These are phyloP conservation scores for Notospermus geniculatus DNA, from an alignment of 1,140 invertebrate genomes.

Conservation along the genomic window DNA sequence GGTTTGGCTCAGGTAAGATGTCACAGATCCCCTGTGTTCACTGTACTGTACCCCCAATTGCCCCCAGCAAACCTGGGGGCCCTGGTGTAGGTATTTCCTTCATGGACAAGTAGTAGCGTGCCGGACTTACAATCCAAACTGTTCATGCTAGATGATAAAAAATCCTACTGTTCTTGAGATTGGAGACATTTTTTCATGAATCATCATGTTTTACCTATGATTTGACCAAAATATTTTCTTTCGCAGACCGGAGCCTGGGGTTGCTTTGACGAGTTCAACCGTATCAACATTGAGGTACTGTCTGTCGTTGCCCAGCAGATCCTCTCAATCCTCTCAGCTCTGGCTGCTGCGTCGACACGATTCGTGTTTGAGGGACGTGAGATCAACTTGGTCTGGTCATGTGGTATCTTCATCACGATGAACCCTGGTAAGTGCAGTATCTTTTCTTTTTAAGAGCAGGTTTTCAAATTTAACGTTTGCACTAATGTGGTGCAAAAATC, in stretches of 20 bases:
- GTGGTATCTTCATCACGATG: constrained; percentile 59
- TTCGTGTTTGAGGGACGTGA: constrained; percentile 57
- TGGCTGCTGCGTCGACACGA: constrained; percentile 45
- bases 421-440: constrained; percentile 56
- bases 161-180: no score
- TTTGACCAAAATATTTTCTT: constrained; percentile 8
- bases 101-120: no score
- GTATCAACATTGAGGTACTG: constrained; percentile 58
- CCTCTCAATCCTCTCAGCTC: constrained; percentile 54
- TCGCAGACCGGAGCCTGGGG: constrained; percentile 58
- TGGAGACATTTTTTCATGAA: no score
- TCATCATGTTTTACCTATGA: no score
- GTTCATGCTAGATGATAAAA: no score
- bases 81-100: no score
- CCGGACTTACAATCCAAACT: no score
- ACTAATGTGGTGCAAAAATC: not conserved
- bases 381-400: constrained; percentile 54
- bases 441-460: no score
- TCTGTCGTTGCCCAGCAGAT: constrained; percentile 60
- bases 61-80: no score
- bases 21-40: no score
- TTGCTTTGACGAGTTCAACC: constrained; percentile 60
- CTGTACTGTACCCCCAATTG: no score
- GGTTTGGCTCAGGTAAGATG: constrained; percentile 56
- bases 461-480: no score